Conservation (phyloP, 2,888 invertebrate genomes). For the Orchestes rusci region DNA sequence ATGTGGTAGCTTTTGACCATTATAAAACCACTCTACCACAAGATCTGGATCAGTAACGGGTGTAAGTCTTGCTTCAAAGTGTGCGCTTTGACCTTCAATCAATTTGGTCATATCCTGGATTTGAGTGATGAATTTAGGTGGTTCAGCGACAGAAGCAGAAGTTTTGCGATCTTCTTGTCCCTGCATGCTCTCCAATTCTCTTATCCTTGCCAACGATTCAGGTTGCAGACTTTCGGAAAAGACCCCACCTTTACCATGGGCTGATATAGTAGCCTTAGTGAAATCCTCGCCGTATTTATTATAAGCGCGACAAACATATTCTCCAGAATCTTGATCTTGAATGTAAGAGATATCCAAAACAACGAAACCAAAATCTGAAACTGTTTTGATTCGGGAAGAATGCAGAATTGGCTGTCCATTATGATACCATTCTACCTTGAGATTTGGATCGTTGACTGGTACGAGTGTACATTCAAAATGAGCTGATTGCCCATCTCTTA, state of each 20-base stretch:
- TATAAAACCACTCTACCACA: constrained; percentile 92
- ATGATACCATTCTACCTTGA: constrained; percentile 95
- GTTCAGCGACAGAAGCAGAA: constrained; percentile 62
- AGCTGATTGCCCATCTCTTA: constrained; percentile 89
- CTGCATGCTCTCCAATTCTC: constrained; percentile 72
- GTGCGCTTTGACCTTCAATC: constrained; percentile 92
- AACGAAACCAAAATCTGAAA: constrained; percentile 93
- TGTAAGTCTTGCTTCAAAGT: constrained; percentile 85
- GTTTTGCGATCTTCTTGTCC: constrained; percentile 60
- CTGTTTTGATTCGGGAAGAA: constrained; percentile 84
- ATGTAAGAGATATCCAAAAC: constrained; percentile 91
- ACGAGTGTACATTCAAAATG: constrained; percentile 93
- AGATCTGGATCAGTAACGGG: constrained; percentile 94
- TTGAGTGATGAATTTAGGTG: constrained; percentile 86
- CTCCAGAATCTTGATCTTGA: constrained; percentile 87
- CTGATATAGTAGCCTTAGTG: constrained; percentile 76
- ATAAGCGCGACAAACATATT: constrained; percentile 86
- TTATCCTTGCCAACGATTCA: constrained; percentile 79
- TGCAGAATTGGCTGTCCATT: constrained; percentile 86
- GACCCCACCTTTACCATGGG: constrained; percentile 78
- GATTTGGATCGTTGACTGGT: constrained; percentile 88
- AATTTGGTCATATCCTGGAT: constrained; percentile 77
- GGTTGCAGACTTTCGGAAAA: constrained; percentile 86
- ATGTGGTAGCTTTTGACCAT: constrained; percentile 84
- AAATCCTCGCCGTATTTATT: constrained; percentile 88